Evolutionary conservation across 2,888 invertebrate genomes (phyloP), one percentile per base, ranked within the genome.

Genomic region (Drosophila limbata): DNA sequence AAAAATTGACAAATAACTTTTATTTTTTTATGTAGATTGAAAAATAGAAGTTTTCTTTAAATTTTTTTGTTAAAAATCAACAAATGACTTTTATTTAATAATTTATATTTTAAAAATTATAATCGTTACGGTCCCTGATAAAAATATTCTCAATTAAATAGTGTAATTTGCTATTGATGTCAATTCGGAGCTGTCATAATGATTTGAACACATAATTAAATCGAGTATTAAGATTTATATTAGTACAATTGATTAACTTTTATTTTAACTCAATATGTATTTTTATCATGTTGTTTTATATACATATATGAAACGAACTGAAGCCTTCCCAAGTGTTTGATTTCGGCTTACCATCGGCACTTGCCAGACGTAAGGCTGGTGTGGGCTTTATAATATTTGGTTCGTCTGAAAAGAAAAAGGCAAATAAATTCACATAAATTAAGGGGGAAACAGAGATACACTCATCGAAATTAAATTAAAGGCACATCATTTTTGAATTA

Each of bases 311-410:
- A 10, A 35, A 31, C 5, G 8, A 42, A 47, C 15, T 48, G 6
- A 53, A 37, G 21, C 33, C 31, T 19, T 33, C 11, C 56, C 10
- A 10, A 50, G 11, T 21, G n/a, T 33, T 19, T 31, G 13, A 42
- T 25, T 55, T 37, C 28, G 47, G 28, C 74, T 73, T 91, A 92
- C 92, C 92, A 77, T 91, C 88, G 57, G 81, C 83, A n/a, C 68
- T 80, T 11, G 50, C 8, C 19, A 76, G 60, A 17, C 72, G 79
- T 10, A 92, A 50, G 0, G 87, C 87, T 33, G 92, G 91, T n/a
- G 92, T 92, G 11, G 92, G 91, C 60, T 80, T 84, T 17, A 91
- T 90, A 52, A 77, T 47, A 33, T 81, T 86, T 11, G 77, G 73
- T 47, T 89, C 91, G 73, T 86, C 91, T 92, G 77, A 39, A 89